Percentiles rank a stretch among this genome's conserved stretches.
Conservation (phyloP, 2,797 vertebrate species). For the Hydrolagus colliei region DNA sequence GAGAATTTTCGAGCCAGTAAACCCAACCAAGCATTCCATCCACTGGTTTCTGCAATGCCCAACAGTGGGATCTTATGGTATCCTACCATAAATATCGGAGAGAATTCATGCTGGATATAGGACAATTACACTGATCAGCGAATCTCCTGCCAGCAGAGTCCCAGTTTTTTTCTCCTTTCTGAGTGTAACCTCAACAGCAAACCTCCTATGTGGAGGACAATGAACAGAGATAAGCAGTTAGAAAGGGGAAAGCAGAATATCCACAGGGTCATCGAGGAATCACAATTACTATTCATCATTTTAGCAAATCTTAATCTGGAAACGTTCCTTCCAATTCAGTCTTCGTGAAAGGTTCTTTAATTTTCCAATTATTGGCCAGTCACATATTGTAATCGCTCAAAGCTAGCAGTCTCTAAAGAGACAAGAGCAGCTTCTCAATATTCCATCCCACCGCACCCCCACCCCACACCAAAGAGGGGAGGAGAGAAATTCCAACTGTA, state of each 20-base stretch:
- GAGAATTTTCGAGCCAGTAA: not conserved
- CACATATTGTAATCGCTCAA: not conserved
- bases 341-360: not conserved
- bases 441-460: not conserved
- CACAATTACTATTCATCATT: not conserved
- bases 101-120: too few species aligned
- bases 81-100: not conserved
- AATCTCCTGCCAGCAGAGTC: not conserved
- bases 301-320: not conserved
- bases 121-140: not conserved
- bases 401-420: not conserved
- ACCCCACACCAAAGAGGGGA: too few species aligned
- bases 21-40: not conserved
- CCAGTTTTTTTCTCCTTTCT: not conserved
- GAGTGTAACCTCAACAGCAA: constrained; percentile 1
- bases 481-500: too few species aligned
- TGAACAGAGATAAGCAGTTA: not conserved
- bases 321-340: not conserved
- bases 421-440: not conserved
- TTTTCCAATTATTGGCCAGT: constrained; percentile 6
- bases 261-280: not conserved
- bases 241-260: not conserved
- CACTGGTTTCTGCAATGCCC: not conserved
- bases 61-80: not conserved
- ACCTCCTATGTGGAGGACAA: not conserved